A percentile compares a stretch with the other conserved stretches of the same genome.
These are phyloP conservation scores for Maylandia zebra DNA, from an alignment of 2,113 vertebrate genomes.

Conservation along the genomic window DNA sequence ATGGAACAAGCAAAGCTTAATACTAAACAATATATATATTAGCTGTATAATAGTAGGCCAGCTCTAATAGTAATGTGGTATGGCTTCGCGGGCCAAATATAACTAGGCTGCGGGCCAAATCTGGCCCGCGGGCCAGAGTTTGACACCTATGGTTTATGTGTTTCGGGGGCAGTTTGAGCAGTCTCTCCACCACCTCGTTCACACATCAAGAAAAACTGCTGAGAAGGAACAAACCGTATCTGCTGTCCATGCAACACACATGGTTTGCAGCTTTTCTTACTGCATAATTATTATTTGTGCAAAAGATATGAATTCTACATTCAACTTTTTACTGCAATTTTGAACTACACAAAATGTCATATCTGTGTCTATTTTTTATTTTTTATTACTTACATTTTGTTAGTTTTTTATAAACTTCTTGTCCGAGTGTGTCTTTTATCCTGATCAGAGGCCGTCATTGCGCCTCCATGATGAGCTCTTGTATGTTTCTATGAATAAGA, in stretches of 20 bases:
- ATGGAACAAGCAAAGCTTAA: no score
- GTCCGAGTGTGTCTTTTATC: neutral
- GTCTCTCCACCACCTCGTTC: neutral
- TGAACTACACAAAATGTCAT: neutral
- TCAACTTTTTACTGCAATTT: neutral
- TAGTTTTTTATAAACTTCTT: neutral
- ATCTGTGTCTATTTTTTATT: neutral
- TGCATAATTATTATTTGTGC: neutral
- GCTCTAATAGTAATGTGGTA: no score
- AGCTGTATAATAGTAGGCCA: no score
- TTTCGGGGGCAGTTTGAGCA: neutral
- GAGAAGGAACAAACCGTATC: neutral
- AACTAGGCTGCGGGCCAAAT: no score
- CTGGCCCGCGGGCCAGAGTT: no score
- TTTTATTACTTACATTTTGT: neutral
- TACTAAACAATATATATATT: no score
- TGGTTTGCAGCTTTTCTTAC: neutral
- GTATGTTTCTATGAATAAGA: neutral
- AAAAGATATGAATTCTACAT: accelerated
- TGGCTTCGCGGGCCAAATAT: no score
- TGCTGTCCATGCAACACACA: neutral
- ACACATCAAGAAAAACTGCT: accelerated
- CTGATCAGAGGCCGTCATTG: neutral
- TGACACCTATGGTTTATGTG: neutral
- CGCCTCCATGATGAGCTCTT: accelerated